Percentiles rank a stretch among this genome's conserved stretches.
Evolutionary conservation across 2,797 vertebrate genomes (phyloP).

Genomic region (Micropoecilia bifurca): DNA sequence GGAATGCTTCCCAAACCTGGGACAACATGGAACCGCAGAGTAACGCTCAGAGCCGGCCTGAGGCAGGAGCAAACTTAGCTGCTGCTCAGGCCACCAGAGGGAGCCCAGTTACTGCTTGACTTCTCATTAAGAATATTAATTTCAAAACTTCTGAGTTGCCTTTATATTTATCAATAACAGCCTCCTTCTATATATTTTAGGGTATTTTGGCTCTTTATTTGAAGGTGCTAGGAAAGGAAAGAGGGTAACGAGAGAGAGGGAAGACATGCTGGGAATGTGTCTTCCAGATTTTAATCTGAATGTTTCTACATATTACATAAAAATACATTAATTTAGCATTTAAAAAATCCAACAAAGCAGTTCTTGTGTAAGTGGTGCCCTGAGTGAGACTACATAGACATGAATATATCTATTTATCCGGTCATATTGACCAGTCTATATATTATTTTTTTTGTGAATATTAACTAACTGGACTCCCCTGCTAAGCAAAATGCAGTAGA

Average conservation of each 20-base stretch:
- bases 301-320: not conserved
- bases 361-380: not conserved
- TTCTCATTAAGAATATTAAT: not conserved
- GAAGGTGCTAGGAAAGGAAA: too few relatives aligned
- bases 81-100: not conserved
- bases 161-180: not conserved
- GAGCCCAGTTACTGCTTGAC: not conserved
- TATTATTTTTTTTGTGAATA: not conserved
- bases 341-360: not conserved
- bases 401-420: not conserved
- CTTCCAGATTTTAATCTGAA: not conserved
- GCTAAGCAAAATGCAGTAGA: not conserved
- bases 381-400: not conserved
- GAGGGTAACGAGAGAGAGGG: too few relatives aligned
- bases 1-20: conserved; percentile 92
- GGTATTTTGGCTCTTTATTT: too few relatives aligned
- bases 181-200: too few relatives aligned
- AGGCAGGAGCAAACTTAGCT: not conserved
- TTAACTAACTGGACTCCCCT: not conserved
- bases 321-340: not conserved
- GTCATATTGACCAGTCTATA: not conserved
- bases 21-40: conserved; percentile 13
- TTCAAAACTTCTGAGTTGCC: not conserved
- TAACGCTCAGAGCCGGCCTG: not conserved
- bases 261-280: too few relatives aligned